Base-by-base conservation (phyloP, 23 tunicate genomes). In the Ciona savignyi region DNA sequence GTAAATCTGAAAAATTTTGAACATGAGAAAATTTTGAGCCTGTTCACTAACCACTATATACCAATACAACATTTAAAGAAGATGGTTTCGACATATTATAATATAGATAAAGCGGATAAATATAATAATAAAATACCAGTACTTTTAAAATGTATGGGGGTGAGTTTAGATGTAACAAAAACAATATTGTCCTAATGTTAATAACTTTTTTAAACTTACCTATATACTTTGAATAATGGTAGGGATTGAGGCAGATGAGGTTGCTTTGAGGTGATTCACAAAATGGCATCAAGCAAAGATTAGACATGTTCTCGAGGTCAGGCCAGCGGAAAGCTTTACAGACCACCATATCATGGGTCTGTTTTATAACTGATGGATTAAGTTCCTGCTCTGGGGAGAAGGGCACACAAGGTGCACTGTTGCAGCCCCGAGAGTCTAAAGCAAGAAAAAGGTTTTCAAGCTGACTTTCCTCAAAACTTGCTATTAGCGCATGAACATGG, bases 201-300 rank as follows among this genome's bases (percentile, higher is more conserved):
- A n/a, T n/a, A n/a, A n/a, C n/a, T n/a, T 6, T 42, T 42, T 42
- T 6, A 42, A 72, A 35, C 77, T 72, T 42, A 72, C 77, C 77
- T 42, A 51, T 72, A 51, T 32, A 72, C 77, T 30, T 30, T 72
- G 77, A 32, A 51, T 72, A 72, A 72, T 72, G 77, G 30, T 23
- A 72, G 27, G 77, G 77, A 48, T 72, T 72, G 77, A 72, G 77
- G 77, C 77, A 72, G 35, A 72, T 72, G 64, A 32, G 35, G 65
- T 72, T 42, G 56, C 56, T 42, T 42, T 42, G 62, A 25, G 73
- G 34, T 33, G 73, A 69, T 31, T 72, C 48, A 48, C 77, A 72
- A 72, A 35, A 72, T 27, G 77, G 77, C 77, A 72, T 72, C 49
- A 32, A 32, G 32, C 48, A 25, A 48, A 42, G 60, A 27, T 35